phyloP scores from a whole-genome alignment of 1,140 invertebrate species.

The Lepidurus packardi region DNA sequence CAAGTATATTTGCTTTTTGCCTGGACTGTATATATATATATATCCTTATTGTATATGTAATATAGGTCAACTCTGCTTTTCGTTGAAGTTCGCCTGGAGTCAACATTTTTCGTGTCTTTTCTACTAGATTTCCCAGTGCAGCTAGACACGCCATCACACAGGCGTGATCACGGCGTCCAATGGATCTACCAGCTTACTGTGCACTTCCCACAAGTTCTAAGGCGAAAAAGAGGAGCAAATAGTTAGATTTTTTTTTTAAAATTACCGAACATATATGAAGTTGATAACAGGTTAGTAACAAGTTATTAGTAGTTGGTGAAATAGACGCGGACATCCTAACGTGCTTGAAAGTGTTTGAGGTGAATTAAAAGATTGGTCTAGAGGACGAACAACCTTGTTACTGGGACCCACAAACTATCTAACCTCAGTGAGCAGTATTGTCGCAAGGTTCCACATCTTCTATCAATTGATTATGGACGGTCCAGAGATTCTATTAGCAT shows the following conservation, averaged over 20 bases:
- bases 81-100: neutral
- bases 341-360: slow-evolving; percentile 15
- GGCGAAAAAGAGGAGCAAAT: slow-evolving; percentile 40
- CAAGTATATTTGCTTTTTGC: slow-evolving; percentile 19
- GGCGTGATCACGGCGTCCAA: slow-evolving; percentile 7
- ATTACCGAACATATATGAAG: neutral
- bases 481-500: slow-evolving; percentile 56
- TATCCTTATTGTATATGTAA: slow-evolving; percentile 19
- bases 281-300: neutral
- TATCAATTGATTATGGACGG: slow-evolving; percentile 63
- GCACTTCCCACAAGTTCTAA: slow-evolving; percentile 49
- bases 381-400: neutral
- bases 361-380: neutral
- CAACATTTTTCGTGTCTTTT: neutral
- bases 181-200: slow-evolving; percentile 47
- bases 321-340: neutral
- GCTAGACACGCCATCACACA: neutral
- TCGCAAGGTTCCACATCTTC: slow-evolving; percentile 45
- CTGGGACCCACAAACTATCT: neutral
- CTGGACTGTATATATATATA: slow-evolving; percentile 7
- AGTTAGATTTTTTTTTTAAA: slow-evolving; percentile 25
- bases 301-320: neutral
- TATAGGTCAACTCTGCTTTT: slow-evolving; percentile 9
- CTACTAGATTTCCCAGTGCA: neutral
- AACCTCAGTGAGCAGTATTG: neutral